A percentile compares a stretch with the other conserved stretches of the same genome.
These are phyloP conservation scores for Maniola jurtina DNA, from an alignment of 1,140 invertebrate species.

Conservation along the genomic window DNA sequence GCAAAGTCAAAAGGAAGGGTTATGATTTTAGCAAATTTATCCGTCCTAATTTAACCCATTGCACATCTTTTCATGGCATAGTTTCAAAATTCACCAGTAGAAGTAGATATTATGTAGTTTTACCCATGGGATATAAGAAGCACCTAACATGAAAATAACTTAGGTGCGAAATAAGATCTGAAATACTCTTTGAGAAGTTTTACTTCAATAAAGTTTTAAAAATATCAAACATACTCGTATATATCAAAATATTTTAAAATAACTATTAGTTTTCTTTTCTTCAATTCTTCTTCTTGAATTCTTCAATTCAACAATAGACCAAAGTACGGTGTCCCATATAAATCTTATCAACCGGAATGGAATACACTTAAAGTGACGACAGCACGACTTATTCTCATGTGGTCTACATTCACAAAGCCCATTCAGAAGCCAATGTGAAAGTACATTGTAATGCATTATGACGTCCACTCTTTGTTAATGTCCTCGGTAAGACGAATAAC, in stretches of 20 bases:
- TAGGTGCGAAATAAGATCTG: too few species aligned
- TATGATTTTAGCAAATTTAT: too few species aligned
- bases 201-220: background rate
- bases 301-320: slow-evolving; percentile 7
- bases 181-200: too few species aligned
- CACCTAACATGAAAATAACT: too few species aligned
- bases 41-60: too few species aligned
- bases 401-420: slow-evolving; percentile 44
- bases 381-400: slow-evolving; percentile 52
- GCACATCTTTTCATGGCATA: too few species aligned
- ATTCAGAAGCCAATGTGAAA: slow-evolving; percentile 38
- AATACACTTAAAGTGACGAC: slow-evolving; percentile 41
- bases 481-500: slow-evolving; percentile 23
- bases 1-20: too few species aligned
- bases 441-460: slow-evolving; percentile 25
- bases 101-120: too few species aligned
- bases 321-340: slow-evolving; percentile 44
- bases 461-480: slow-evolving; percentile 31
- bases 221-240: background rate
- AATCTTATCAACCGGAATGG: slow-evolving; percentile 49
- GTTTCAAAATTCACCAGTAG: too few species aligned
- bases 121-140: too few species aligned
- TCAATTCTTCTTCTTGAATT: too few species aligned
- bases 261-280: background rate
- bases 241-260: background rate